Percentiles rank a stretch among this genome's conserved stretches.
These are phyloP conservation scores for Tauraco erythrolophus DNA, from an alignment of 2,113 vertebrate genomes.

Conservation along the genomic window DNA sequence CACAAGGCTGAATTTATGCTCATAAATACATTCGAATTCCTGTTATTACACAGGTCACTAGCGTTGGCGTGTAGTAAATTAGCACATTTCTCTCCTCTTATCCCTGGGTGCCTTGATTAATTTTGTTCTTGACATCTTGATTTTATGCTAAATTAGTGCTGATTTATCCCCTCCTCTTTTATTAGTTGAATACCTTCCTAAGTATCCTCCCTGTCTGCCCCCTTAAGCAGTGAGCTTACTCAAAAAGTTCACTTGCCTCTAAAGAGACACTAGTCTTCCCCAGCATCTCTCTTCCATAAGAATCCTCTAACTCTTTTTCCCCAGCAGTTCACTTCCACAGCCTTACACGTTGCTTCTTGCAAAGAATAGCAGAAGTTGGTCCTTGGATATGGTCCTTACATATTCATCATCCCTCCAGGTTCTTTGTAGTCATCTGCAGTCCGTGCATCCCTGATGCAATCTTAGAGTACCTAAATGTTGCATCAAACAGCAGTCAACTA, in stretches of 20 bases:
- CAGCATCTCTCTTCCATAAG: not conserved
- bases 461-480: not conserved
- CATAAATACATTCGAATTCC: not conserved
- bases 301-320: accelerated
- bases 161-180: not conserved
- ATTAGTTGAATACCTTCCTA: not conserved
- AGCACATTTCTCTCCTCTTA: not conserved
- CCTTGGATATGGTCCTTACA: not conserved
- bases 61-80: not conserved
- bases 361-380: not conserved
- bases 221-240: not conserved
- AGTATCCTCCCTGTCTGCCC: not conserved
- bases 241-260: not conserved
- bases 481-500: not conserved
- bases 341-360: not conserved
- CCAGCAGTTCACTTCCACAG: not conserved
- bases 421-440: not conserved
- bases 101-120: not conserved
- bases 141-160: not conserved
- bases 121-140: constrained; percentile 4
- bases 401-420: not conserved
- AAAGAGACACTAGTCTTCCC: not conserved
- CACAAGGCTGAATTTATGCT: not conserved
- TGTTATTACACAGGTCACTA: not conserved
- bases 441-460: not conserved